Evolutionary conservation across 2,113 vertebrate species (phyloP).

Genomic region (Mustela nigripes): DNA sequence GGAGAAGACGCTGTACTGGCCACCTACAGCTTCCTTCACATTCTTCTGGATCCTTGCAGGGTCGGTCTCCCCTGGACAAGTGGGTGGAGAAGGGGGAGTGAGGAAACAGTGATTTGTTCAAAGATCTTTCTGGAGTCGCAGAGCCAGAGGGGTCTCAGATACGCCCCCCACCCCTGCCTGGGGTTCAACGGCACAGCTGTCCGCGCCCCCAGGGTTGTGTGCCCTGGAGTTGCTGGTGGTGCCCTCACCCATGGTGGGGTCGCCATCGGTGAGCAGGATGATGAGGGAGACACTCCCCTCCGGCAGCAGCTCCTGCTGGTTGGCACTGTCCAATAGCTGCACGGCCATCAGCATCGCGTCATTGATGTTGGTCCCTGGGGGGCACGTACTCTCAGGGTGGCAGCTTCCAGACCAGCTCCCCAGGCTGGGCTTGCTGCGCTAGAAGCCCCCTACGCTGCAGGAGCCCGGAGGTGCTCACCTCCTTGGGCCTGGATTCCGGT

Average conservation of each 20-base stretch:
- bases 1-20: constrained; percentile 91
- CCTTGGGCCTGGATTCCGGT: constrained; percentile 78
- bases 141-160: neutral
- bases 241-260: constrained; percentile 92
- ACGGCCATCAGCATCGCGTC: constrained; percentile 89
- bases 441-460: fast-evolving
- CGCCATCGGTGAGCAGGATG: constrained; percentile 95
- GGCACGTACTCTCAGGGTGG: neutral
- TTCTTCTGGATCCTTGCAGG: constrained; percentile 88
- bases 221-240: neutral
- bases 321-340: constrained; percentile 80
- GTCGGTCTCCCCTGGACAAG: constrained; percentile 84
- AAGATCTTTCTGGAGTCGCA: neutral
- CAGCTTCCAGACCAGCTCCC: neutral
- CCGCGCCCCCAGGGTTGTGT: neutral
- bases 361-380: constrained; percentile 92
- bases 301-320: constrained; percentile 78
- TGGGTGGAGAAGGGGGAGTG: neutral
- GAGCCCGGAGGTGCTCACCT: constrained; percentile 70
- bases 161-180: neutral
- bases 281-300: constrained; percentile 90
- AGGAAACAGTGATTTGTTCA: neutral
- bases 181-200: neutral
- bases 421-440: neutral
- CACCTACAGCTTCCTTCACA: constrained; percentile 83